phyloP scores from a whole-genome alignment of 2,797 vertebrate genomes.

The Rhincodon typus region DNA sequence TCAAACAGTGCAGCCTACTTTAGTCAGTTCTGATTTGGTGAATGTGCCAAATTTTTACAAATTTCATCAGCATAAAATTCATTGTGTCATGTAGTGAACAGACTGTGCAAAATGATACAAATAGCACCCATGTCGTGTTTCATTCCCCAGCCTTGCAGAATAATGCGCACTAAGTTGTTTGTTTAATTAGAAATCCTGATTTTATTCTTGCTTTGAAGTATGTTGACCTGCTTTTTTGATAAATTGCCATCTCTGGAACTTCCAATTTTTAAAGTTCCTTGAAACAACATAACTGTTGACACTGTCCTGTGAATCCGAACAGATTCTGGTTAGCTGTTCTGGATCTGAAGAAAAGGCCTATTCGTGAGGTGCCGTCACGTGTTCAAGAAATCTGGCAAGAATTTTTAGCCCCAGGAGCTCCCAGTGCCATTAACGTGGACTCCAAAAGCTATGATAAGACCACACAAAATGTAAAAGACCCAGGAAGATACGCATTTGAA shows the following conservation, averaged over 20 bases:
- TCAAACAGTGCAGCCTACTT: neutral
- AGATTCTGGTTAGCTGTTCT: slow-evolving; percentile 97
- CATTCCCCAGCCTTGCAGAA: neutral
- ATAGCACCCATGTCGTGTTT: neutral
- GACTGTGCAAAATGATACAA: neutral
- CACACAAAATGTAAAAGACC: slow-evolving; percentile 91
- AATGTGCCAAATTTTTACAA: neutral
- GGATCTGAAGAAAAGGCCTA: slow-evolving; percentile 87
- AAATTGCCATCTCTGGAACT: neutral
- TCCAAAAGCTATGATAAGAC: slow-evolving; percentile 97
- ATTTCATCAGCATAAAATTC: neutral
- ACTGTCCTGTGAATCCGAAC: neutral
- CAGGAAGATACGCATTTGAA: slow-evolving; percentile 86
- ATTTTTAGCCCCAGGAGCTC: slow-evolving; percentile 86
- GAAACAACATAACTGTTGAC: neutral
- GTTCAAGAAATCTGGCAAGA: slow-evolving; percentile 97
- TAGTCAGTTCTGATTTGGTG: neutral
- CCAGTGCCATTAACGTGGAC: slow-evolving; percentile 92
- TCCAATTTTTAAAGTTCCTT: neutral
- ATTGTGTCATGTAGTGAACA: neutral
- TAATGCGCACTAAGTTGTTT: neutral
- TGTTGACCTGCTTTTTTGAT: neutral
- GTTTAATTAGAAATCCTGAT: neutral
- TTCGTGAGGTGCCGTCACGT: slow-evolving; percentile 79
- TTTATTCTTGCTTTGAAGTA: neutral